Evolutionary conservation across 53 echinoderm and acorn worm species (phyloP).

Genomic region (Echinometra lucunter): DNA sequence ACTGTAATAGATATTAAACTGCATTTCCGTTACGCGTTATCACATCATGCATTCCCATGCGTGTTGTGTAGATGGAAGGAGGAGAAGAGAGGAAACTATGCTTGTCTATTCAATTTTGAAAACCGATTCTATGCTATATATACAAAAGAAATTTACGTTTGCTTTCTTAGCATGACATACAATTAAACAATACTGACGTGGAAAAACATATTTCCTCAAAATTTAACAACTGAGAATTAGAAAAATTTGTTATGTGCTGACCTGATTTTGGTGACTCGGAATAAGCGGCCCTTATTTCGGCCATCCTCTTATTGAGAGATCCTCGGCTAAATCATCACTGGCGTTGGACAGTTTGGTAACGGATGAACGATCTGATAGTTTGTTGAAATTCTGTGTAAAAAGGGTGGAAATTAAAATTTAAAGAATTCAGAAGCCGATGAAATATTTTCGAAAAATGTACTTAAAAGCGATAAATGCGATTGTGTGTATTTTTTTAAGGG

Average conservation of each 20-base stretch:
- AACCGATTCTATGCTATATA: not conserved
- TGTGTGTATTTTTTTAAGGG: no score
- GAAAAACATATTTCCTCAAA: not conserved
- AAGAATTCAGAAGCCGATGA: no score
- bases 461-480: no score
- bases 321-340: slow-evolving; percentile 27
- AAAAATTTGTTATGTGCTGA: not conserved
- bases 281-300: not conserved
- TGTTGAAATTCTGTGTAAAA: not conserved
- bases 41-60: no score
- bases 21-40: no score
- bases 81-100: no score
- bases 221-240: not conserved
- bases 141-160: not conserved
- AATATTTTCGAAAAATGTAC: no score
- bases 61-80: no score
- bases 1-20: not conserved
- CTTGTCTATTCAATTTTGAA: no score
- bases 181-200: no score
- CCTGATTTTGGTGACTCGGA: slow-evolving; percentile 13
- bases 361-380: not conserved
- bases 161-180: not conserved
- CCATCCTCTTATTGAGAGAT: slow-evolving; percentile 26
- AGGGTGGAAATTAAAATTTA: not conserved
- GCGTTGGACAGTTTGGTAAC: not conserved